A percentile compares a stretch with the other conserved stretches of the same genome.
Evolutionary conservation across 2,888 invertebrate genomes (phyloP).

Genomic region (Drepana falcataria): DNA sequence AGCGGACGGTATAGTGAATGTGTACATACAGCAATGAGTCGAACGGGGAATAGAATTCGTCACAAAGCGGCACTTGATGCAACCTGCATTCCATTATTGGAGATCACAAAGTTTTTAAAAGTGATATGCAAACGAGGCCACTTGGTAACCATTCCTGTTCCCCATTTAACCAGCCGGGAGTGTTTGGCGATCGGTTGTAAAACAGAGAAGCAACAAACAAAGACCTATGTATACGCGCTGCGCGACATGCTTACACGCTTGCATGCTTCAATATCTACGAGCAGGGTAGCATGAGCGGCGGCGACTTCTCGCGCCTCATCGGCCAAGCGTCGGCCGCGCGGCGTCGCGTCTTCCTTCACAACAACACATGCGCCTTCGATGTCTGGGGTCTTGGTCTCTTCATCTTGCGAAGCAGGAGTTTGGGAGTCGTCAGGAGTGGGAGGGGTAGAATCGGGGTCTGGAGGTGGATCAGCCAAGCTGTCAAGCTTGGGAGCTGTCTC

Average conservation of each 20-base stretch:
- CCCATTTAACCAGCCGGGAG: constrained; percentile 4
- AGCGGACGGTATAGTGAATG: constrained; percentile 15
- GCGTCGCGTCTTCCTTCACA: constrained; percentile 68
- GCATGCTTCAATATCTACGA: constrained; percentile 81
- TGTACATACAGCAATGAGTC: constrained; percentile 12
- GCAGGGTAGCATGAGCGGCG: constrained; percentile 73
- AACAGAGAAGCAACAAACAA: constrained; percentile 42
- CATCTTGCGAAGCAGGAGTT: constrained; percentile 45
- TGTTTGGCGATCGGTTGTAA: constrained; percentile 19
- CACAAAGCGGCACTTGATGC: not conserved
- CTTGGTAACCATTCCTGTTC: not conserved
- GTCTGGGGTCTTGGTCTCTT: constrained; percentile 48
- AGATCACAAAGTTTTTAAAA: too few species aligned
- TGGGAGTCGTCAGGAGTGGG: constrained; percentile 36
- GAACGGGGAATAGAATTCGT: not conserved
- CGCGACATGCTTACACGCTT: constrained; percentile 84
- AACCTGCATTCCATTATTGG: too few species aligned
- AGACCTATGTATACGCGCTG: constrained; percentile 44
- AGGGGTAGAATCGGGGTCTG: constrained; percentile 34
- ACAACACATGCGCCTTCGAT: constrained; percentile 66
- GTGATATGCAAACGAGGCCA: not conserved
- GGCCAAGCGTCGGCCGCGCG: constrained; percentile 64
- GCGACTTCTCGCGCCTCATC: constrained; percentile 73
- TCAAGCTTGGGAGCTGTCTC: constrained; percentile 70
- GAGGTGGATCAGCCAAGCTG: constrained; percentile 37